These are phyloP conservation scores for Hemicentrotus pulcherrimus DNA, from an alignment of 35 echinoderm and acorn worm species.

Conservation along the genomic window DNA sequence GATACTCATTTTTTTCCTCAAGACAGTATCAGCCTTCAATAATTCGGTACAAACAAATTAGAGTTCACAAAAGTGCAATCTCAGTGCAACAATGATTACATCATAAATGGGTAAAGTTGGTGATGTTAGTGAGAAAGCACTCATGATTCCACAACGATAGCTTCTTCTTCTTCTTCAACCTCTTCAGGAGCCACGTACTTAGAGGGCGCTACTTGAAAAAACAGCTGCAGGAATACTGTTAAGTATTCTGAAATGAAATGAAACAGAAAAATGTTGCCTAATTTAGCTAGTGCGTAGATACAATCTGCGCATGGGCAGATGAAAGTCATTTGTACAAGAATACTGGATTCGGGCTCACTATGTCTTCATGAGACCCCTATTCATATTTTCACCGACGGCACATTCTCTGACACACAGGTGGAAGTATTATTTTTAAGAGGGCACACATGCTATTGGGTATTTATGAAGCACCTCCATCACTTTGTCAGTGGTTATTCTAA, in stretches of 20 bases:
- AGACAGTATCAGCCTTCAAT: no score
- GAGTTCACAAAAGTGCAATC: no score
- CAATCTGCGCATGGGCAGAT: neutral
- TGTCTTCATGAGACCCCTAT: neutral
- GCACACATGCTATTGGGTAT: no score
- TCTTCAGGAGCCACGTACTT: conserved; percentile 66
- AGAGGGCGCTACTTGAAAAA: conserved; percentile 77
- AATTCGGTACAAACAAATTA: no score
- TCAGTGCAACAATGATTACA: no score
- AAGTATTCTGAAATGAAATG: conserved; percentile 63
- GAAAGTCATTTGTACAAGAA: neutral
- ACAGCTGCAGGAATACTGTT: conserved; percentile 71
- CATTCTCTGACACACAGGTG: no score
- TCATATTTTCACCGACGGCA: neutral
- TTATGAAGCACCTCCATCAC: no score
- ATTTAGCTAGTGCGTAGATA: neutral
- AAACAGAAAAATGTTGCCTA: neutral
- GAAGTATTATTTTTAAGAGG: no score
- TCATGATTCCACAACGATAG: conserved; percentile 1
- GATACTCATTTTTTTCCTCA: no score
- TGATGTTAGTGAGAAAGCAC: neutral
- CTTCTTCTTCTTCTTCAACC: conserved; percentile 28
- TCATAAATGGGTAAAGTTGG: no score
- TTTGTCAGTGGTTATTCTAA: conserved; percentile 49
- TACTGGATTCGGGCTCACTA: neutral